Conservation (phyloP, 2,888 invertebrate genomes). For the Reticulitermes lucifugus region DNA sequence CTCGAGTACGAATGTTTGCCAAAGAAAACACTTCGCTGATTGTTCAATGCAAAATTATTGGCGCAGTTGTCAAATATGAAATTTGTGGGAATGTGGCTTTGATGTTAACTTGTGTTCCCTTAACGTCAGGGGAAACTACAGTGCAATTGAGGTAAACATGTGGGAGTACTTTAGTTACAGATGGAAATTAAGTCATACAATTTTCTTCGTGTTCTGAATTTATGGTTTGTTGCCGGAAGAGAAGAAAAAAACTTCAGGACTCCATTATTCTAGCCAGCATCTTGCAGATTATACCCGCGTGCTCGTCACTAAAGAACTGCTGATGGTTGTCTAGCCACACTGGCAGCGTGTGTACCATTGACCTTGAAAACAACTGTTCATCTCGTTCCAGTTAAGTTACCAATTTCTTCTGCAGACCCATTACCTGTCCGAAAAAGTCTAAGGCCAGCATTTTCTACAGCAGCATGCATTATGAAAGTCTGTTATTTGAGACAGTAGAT, state of each 20-base stretch:
- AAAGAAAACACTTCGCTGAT: no score
- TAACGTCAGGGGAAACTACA: no score
- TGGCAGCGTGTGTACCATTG: background rate
- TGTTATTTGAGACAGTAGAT: constrained; percentile 20
- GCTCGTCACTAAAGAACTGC: background rate
- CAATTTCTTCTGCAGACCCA: constrained; percentile 31
- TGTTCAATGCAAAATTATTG: no score
- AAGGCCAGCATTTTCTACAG: constrained; percentile 8
- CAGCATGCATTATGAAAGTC: constrained; percentile 5
- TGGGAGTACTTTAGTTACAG: no score
- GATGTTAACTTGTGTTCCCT: no score
- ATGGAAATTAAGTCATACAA: no score
- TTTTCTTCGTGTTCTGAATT: no score
- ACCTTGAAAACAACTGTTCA: constrained; percentile 31
- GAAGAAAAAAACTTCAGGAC: background rate
- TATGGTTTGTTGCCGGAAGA: constrained; percentile 6
- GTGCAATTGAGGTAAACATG: no score
- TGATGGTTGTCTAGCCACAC: background rate
- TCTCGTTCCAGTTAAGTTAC: background rate
- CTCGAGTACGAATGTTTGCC: no score
- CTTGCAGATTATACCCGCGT: background rate
- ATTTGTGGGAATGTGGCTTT: no score
- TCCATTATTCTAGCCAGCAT: background rate
- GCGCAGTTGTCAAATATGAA: no score
- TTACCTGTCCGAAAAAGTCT: constrained; percentile 24